These are phyloP conservation scores for Ectemnius cavifrons DNA, from an alignment of 2,888 invertebrate genomes.

Conservation along the genomic window DNA sequence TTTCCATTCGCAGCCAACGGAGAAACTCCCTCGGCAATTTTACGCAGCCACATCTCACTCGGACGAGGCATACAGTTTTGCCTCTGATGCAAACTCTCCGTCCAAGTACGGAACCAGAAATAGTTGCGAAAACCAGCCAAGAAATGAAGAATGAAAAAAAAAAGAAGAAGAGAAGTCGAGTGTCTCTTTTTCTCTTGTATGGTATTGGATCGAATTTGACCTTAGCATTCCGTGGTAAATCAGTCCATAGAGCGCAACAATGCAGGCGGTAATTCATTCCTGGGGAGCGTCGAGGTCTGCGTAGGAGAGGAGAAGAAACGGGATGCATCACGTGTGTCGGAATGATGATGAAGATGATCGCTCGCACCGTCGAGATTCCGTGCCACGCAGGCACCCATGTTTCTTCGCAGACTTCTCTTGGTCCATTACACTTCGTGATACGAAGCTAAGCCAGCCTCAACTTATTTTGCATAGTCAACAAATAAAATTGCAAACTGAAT, in stretches of 20 bases:
- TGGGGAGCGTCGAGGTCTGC: conserved; percentile 33
- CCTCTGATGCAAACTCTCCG: background rate
- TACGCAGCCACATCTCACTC: conserved; percentile 5
- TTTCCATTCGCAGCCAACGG: conserved; percentile 11
- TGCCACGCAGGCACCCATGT: conserved; percentile 15
- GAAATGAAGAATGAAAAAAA: no score
- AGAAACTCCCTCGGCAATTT: conserved; percentile 18
- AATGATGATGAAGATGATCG: conserved; percentile 59
- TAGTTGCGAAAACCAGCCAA: background rate
- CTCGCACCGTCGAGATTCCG: conserved; percentile 13
- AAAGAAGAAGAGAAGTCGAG: no score
- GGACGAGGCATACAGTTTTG: conserved; percentile 5
- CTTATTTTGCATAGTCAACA: no score
- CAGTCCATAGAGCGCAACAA: conserved; percentile 39
- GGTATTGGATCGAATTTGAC: conserved; percentile 29
- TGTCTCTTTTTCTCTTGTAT: no score
- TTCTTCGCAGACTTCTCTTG: no score
- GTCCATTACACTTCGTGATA: no score
- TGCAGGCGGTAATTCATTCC: conserved; percentile 35
- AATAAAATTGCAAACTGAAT: no score
- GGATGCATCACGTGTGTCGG: conserved; percentile 46
- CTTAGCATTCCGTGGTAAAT: conserved; percentile 32
- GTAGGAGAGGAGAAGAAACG: conserved; percentile 44
- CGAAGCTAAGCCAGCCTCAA: no score
- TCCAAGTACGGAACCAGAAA: background rate